Conservation (phyloP, 2,888 invertebrate genomes). For the Alsophila aescularia region DNA sequence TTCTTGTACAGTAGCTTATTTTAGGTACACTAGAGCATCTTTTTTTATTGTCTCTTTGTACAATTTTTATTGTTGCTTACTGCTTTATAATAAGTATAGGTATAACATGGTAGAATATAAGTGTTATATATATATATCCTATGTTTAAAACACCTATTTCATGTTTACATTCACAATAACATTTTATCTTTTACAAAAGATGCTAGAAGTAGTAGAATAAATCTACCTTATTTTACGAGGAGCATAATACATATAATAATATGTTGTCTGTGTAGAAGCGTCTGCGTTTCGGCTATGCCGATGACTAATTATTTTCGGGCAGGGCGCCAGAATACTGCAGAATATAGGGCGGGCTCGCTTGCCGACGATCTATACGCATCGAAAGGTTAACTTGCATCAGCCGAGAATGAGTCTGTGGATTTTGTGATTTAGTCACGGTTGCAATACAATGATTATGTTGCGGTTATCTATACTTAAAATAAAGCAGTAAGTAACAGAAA, state of each 20-base stretch:
- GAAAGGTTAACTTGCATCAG: constrained; percentile 56
- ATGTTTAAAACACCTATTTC: constrained; percentile 17
- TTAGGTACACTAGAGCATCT: too few relatives aligned
- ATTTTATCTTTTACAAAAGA: too few relatives aligned
- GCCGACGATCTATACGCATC: constrained; percentile 41
- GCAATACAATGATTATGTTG: background rate
- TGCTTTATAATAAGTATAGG: too few relatives aligned
- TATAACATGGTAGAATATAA: too few relatives aligned
- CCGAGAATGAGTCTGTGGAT: constrained; percentile 41
- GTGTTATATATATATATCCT: constrained; percentile 13
- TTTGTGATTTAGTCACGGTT: constrained; percentile 35
- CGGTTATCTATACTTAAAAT: too few relatives aligned
- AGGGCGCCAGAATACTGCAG: constrained; percentile 63
- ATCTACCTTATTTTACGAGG: constrained; percentile 56
- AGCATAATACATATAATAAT: constrained; percentile 29
- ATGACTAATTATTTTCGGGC: constrained; percentile 81
- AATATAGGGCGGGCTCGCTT: constrained; percentile 34
- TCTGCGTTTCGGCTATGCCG: constrained; percentile 62
- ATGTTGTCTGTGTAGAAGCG: constrained; percentile 8
- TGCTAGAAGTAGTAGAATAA: constrained; percentile 25
- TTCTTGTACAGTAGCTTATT: too few relatives aligned
- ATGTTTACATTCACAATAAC: constrained; percentile 3
- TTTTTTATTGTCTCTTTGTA: too few relatives aligned
- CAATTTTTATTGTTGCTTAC: too few relatives aligned
- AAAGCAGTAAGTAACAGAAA: too few relatives aligned